Evolutionary conservation across 2,888 invertebrate genomes (phyloP).

Genomic region (Drosophila suboccidentalis): DNA sequence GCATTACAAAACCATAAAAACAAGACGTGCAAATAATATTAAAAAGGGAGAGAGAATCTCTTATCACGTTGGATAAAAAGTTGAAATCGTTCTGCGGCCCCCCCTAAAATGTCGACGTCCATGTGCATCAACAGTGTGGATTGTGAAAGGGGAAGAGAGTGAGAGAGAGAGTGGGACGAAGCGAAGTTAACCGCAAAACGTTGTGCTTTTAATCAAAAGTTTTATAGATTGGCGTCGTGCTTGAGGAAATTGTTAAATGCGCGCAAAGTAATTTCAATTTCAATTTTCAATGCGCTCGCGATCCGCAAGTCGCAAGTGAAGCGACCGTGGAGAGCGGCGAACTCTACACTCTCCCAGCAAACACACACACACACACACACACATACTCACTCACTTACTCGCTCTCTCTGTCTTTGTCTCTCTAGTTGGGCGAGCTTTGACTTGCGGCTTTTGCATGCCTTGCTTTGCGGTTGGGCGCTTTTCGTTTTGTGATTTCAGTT

Average conservation of each 20-base stretch:
- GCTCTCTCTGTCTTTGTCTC: background rate
- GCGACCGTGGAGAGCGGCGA: background rate
- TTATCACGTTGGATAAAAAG: background rate
- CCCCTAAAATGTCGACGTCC: slow-evolving; percentile 1
- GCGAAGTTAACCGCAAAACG: slow-evolving; percentile 58
- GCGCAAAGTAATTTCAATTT: slow-evolving; percentile 71
- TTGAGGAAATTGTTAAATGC: slow-evolving; percentile 67
- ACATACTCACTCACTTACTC: too few species aligned
- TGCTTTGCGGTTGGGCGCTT: slow-evolving; percentile 36
- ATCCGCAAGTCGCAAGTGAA: slow-evolving; percentile 4
- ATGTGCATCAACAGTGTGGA: slow-evolving; percentile 11
- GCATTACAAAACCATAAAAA: slow-evolving; percentile 17
- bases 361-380: slow-evolving; percentile 4
- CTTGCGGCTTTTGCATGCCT: slow-evolving; percentile 54
- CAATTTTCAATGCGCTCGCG: slow-evolving; percentile 15
- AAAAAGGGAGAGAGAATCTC: background rate
- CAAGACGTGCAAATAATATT: slow-evolving; percentile 44
- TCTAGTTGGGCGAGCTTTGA: slow-evolving; percentile 51
- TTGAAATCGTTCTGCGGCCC: background rate
- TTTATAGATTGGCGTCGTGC: slow-evolving; percentile 76
- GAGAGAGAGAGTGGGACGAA: slow-evolving; percentile 4
- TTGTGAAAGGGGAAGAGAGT: background rate
- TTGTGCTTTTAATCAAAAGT: slow-evolving; percentile 76
- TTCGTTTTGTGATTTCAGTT: slow-evolving; percentile 67
- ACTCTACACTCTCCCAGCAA: slow-evolving; percentile 10